A percentile compares a stretch with the other conserved stretches of the same genome.
phyloP scores from a whole-genome alignment of 1,140 invertebrate genomes.

The Eueides isabella region DNA sequence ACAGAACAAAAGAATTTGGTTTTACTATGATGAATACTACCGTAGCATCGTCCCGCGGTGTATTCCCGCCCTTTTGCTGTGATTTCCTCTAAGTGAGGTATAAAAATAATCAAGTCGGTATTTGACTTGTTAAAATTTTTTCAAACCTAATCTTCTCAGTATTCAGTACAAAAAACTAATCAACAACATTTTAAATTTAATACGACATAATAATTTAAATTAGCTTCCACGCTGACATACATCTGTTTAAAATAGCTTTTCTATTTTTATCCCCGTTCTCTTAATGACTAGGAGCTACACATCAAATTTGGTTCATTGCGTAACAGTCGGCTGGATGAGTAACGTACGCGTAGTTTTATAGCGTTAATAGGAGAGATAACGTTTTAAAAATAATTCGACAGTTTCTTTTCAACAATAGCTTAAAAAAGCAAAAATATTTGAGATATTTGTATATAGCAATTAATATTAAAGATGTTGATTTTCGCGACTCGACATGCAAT shows the following conservation, averaged over 20 bases:
- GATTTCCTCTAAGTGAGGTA: background rate
- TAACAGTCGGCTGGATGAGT: slow-evolving; percentile 40
- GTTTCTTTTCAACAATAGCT: background rate
- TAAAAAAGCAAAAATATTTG: background rate
- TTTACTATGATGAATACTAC: background rate
- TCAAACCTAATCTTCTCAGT: background rate
- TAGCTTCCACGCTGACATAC: slow-evolving; percentile 67
- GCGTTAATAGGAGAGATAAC: slow-evolving; percentile 3
- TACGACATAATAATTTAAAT: slow-evolving; percentile 41
- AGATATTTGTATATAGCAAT: no score
- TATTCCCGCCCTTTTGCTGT: no score
- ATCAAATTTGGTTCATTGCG: slow-evolving; percentile 61
- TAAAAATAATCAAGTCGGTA: background rate
- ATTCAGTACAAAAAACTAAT: background rate
- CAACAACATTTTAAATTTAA: slow-evolving; percentile 12
- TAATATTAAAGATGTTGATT: no score
- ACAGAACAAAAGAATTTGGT: background rate
- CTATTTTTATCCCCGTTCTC: slow-evolving; percentile 63
- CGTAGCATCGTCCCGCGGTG: background rate
- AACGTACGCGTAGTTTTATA: slow-evolving; percentile 23
- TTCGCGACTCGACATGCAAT: no score
- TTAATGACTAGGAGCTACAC: slow-evolving; percentile 60
- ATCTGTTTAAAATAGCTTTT: slow-evolving; percentile 62
- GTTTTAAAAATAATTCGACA: background rate
- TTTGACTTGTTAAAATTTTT: no score